Conservation (phyloP, 2,797 vertebrate species). For the Acanthornis magna region DNA sequence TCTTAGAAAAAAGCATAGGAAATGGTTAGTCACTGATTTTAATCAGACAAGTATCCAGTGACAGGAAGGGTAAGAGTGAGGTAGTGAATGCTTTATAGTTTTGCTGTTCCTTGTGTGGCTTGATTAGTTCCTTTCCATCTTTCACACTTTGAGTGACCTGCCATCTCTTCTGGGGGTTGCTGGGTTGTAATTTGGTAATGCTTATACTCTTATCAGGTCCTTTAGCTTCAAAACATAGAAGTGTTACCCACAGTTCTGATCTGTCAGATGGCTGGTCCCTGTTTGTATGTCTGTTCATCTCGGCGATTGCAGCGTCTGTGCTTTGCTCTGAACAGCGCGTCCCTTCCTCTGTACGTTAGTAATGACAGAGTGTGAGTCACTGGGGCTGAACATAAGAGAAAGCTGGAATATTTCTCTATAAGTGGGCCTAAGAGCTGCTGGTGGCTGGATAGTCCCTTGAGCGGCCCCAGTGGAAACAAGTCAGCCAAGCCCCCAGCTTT, state of each 20-base stretch:
- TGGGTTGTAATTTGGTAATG: not conserved
- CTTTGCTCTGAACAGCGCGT: not conserved
- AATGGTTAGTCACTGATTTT: conserved; percentile 37
- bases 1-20: conserved; percentile 38
- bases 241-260: accelerated
- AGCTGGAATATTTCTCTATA: conserved; percentile 1
- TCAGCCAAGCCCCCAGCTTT: not conserved
- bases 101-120: not conserved
- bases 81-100: not conserved
- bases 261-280: not conserved
- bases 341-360: not conserved
- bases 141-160: not conserved
- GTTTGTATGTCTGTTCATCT: not conserved
- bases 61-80: not conserved
- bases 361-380: conserved; percentile 25
- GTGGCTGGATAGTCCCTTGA: not conserved
- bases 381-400: not conserved
- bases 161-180: not conserved
- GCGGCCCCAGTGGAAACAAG: not conserved
- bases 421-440: accelerated
- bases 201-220: not conserved
- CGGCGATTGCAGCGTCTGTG: not conserved
- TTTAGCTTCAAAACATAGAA: not conserved
- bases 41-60: not conserved
- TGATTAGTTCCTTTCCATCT: not conserved